These are phyloP conservation scores for Drosophila azteca DNA, from an alignment of 1,140 invertebrate genomes.

Conservation along the genomic window DNA sequence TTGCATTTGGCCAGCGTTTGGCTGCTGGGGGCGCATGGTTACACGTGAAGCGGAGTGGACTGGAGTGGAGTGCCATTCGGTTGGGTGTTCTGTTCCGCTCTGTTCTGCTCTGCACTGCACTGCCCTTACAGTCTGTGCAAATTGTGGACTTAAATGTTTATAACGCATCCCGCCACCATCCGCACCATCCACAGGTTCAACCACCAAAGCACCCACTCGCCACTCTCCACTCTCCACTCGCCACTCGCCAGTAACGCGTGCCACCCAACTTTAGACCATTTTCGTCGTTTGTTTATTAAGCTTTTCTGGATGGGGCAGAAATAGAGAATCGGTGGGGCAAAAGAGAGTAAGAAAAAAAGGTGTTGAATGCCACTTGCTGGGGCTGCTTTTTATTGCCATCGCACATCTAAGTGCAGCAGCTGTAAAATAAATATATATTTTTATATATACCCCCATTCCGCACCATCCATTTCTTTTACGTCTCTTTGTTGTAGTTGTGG, in stretches of 20 bases:
- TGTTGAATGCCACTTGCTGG: slow-evolving; percentile 79
- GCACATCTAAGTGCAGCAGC: slow-evolving; percentile 77
- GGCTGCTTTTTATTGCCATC: slow-evolving; percentile 77
- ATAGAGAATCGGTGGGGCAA: slow-evolving; percentile 30
- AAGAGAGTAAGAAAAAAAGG: slow-evolving; percentile 48
- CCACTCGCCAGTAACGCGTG: neutral
- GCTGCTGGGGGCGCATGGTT: slow-evolving; percentile 38
- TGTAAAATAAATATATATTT: slow-evolving; percentile 82
- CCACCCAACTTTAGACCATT: slow-evolving; percentile 43
- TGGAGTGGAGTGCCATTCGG: slow-evolving; percentile 12
- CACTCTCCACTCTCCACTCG: neutral
- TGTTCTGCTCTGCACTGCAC: slow-evolving; percentile 31
- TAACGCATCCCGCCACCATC: slow-evolving; percentile 52
- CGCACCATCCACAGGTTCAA: slow-evolving; percentile 2
- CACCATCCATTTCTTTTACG: slow-evolving; percentile 44
- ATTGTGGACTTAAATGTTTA: slow-evolving; percentile 82
- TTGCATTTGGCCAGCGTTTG: slow-evolving; percentile 75
- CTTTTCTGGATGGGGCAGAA: slow-evolving; percentile 63
- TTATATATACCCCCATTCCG: slow-evolving; percentile 56
- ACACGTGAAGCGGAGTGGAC: slow-evolving; percentile 23
- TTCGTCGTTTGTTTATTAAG: slow-evolving; percentile 78
- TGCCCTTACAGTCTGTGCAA: slow-evolving; percentile 68
- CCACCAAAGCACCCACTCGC: slow-evolving; percentile 1
- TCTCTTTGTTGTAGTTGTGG: slow-evolving; percentile 58
- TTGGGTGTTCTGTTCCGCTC: slow-evolving; percentile 20